These are phyloP conservation scores for Zeuzera pyrina DNA, from an alignment of 2,888 invertebrate genomes.

Conservation along the genomic window DNA sequence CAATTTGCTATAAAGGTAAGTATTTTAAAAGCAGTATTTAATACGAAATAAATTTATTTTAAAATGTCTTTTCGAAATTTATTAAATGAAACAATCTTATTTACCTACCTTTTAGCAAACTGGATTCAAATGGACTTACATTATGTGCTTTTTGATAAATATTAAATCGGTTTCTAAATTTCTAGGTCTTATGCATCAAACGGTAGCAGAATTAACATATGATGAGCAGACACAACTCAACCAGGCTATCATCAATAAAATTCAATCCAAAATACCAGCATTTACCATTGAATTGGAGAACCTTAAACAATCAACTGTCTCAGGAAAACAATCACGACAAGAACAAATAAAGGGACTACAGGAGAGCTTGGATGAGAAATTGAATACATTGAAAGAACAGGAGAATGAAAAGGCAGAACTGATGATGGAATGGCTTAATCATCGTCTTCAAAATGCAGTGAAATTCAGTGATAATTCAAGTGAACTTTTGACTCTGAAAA, in stretches of 20 bases:
- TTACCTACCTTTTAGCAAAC: no score
- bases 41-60: no score
- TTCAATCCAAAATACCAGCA: slow-evolving; percentile 43
- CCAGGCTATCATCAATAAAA: slow-evolving; percentile 45
- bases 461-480: slow-evolving; percentile 41
- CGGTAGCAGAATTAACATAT: slow-evolving; percentile 45
- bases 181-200: slow-evolving; percentile 51
- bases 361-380: slow-evolving; percentile 43
- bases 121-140: no score
- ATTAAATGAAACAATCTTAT: no score
- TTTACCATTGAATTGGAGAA: slow-evolving; percentile 40
- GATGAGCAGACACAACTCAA: slow-evolving; percentile 60
- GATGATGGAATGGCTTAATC: slow-evolving; percentile 63
- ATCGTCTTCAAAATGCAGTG: slow-evolving; percentile 39
- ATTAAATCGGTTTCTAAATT: no score
- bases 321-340: slow-evolving; percentile 25
- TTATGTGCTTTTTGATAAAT: no score
- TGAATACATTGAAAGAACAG: slow-evolving; percentile 44
- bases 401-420: slow-evolving; percentile 55
- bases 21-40: no score
- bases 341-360: slow-evolving; percentile 41
- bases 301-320: slow-evolving; percentile 25
- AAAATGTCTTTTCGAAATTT: no score
- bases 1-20: no score
- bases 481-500: slow-evolving; percentile 47